Evolutionary conservation across 1,140 invertebrate species (phyloP).

Genomic region (Aphaenogaster floridana): DNA sequence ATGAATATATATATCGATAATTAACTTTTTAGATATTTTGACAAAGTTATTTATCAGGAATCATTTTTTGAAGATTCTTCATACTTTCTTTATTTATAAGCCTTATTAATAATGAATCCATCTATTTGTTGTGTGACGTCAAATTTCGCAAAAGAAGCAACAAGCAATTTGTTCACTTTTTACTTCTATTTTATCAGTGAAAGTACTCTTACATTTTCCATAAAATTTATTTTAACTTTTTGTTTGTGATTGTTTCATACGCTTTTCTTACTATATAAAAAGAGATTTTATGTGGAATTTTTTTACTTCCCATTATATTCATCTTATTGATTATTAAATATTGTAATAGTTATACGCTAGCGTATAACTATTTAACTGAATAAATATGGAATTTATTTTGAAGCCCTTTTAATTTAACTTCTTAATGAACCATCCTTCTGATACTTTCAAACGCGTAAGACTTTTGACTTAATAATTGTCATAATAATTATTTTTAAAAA

Average conservation of each 20-base stretch:
- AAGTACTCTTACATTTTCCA: neutral
- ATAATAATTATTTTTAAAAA: conserved; percentile 14
- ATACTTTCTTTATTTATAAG: neutral
- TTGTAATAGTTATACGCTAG: neutral
- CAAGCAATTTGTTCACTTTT: neutral
- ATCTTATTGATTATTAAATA: neutral
- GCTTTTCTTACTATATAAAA: neutral
- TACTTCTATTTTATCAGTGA: neutral
- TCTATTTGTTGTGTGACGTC: neutral
- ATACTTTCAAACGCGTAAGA: neutral
- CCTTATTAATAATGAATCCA: neutral
- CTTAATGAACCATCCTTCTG: neutral
- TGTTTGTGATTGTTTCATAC: neutral
- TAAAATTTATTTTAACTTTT: conserved; percentile 22
- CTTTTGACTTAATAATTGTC: neutral
- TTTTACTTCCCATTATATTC: neutral
- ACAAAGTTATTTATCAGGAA: neutral
- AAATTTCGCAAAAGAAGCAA: neutral
- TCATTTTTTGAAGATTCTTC: neutral
- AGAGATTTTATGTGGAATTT: neutral
- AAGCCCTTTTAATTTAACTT: neutral
- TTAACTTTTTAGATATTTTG: neutral
- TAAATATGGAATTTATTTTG: neutral
- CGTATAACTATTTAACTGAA: neutral
- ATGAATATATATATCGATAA: neutral